Evolutionary conservation across 2,797 vertebrate species (phyloP), one percentile per base, ranked within the genome.

Genomic region (Clarias pachynema): DNA sequence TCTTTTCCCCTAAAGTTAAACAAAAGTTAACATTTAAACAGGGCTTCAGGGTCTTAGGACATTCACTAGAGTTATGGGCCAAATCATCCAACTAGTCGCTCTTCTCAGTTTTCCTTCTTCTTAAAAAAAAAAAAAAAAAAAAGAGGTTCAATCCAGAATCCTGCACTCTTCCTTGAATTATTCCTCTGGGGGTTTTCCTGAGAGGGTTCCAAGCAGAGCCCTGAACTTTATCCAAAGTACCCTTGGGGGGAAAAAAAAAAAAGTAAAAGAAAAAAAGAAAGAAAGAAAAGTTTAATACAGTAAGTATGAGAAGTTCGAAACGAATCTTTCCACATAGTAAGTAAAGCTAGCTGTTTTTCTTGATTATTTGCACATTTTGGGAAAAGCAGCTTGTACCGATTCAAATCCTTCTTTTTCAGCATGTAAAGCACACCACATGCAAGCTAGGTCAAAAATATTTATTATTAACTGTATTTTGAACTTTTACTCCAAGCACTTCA

Each of bases 1-100:
- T 74, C 12, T 74, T 85, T 73, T 24, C 9, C 26, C 26, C 37
- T 59, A 24, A 75, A 74, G 56, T 66, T 22, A 85, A 73, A 81
- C 26, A 75, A 34, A 85, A 44, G 72, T 81, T 56, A 85, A 62
- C 59, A 81, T 77, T 77, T 77, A 59, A 57, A 77, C 73, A 31
- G 29, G 60, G 59, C 68, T 81, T 80, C 37, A n/a, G 66, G 24
- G 20, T 44, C 65, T 74, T 85, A 81, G 59, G 60, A 74, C 79
- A 37, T 24, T 37, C 40, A 53, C 49, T 63, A 66, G 79, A 10
- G 37, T 31, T 66, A 57, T 56, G 56, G 60, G 24, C 59, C 60
- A 63, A 85, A 44, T 37, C 74, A 84, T 44, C 22, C 40, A 44
- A 9, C 34, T 14, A 56, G 53, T 37, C 20, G 37, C 31, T 62